Evolutionary conservation across 2,797 vertebrate species (phyloP).

Genomic region (Manis pentadactyla): DNA sequence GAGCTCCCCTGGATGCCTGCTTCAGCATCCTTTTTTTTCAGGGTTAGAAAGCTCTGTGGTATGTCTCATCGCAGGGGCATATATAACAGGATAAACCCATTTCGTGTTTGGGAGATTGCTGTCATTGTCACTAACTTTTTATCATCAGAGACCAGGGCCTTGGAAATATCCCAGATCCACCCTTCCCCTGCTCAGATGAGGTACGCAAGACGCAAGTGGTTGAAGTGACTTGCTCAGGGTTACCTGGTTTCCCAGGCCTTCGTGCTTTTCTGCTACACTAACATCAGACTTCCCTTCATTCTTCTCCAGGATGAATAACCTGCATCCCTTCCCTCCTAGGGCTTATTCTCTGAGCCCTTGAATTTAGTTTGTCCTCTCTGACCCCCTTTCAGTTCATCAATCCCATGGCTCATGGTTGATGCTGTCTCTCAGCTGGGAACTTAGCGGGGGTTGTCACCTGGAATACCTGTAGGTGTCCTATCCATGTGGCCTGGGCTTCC

Average conservation of each 20-base stretch:
- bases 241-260: background rate
- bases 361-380: conserved; percentile 62
- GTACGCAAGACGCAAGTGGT: background rate
- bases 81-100: background rate
- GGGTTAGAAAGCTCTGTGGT: background rate
- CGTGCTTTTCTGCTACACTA: background rate
- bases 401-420: background rate
- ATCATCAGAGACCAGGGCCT: background rate
- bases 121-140: background rate
- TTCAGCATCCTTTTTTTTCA: background rate
- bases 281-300: background rate
- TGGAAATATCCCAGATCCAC: background rate
- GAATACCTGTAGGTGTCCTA: background rate
- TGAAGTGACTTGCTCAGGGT: background rate
- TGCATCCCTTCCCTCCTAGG: conserved; percentile 3
- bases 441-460: background rate
- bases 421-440: background rate
- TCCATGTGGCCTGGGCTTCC: background rate
- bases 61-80: background rate
- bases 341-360: conserved; percentile 44
- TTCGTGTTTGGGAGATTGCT: background rate
- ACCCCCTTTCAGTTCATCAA: conserved; percentile 61
- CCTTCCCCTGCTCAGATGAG: background rate
- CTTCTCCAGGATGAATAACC: background rate
- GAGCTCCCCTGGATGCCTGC: background rate